Evolutionary conservation across 1,140 invertebrate genomes (phyloP).

Genomic region (Saccostrea echinata): DNA sequence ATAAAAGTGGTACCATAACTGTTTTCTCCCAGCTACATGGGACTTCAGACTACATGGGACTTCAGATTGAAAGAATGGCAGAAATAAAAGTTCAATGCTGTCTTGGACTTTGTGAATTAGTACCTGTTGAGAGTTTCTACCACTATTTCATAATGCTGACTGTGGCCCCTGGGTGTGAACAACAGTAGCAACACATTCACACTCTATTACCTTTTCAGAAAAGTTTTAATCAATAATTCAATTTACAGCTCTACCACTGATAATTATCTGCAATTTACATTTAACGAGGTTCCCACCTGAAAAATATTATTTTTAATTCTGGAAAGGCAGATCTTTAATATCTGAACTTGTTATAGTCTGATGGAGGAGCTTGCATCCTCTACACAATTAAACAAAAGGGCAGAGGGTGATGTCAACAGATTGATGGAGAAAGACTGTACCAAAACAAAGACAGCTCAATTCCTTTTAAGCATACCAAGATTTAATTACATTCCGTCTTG

Average conservation of each 20-base stretch:
- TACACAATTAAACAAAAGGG: conserved; percentile 1
- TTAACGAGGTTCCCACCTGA: not conserved
- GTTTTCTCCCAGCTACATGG: not conserved
- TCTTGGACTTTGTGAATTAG: not conserved
- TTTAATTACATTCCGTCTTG: conserved; percentile 35
- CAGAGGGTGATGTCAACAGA: not conserved
- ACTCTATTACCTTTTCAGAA: not conserved
- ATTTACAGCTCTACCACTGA: not conserved
- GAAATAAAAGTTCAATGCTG: not conserved
- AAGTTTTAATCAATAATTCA: conserved; percentile 17
- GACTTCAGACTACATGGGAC: not conserved
- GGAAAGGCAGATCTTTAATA: not conserved
- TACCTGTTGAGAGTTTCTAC: conserved; percentile 2
- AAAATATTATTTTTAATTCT: not conserved
- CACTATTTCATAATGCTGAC: not conserved
- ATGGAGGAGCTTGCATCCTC: not conserved
- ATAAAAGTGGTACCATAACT: not conserved
- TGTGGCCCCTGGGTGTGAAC: not conserved
- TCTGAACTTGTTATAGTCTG: not conserved
- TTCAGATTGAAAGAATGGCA: not conserved
- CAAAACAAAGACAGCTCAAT: conserved; percentile 36
- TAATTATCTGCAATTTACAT: not conserved
- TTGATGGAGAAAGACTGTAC: conserved; percentile 29
- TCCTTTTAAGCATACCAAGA: conserved; percentile 31
- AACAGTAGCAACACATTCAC: not conserved